A percentile compares a stretch with the other conserved stretches of the same genome.
phyloP scores from a whole-genome alignment of 2,797 vertebrate genomes.

The Hydrocynus forskahlii region DNA sequence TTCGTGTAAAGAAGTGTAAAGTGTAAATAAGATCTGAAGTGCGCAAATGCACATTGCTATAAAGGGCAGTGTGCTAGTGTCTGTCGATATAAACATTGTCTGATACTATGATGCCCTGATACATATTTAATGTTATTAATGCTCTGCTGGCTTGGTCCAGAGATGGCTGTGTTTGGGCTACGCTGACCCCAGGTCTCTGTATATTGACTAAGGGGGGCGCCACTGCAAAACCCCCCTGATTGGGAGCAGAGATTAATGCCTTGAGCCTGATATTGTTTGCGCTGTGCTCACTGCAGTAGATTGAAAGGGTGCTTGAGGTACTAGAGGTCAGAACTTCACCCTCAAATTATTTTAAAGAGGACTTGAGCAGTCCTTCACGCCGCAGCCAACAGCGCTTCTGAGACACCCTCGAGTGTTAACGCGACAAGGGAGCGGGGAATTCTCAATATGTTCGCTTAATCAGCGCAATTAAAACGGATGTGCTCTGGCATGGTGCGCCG shows the following conservation, averaged over 20 bases:
- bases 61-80: too few relatives aligned
- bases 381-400: constrained; percentile 13
- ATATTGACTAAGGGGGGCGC: constrained; percentile 6
- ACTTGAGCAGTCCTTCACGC: constrained; percentile 48
- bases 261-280: constrained; percentile 51
- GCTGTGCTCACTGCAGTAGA: constrained; percentile 43
- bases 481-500: constrained; percentile 27
- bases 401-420: constrained; percentile 39
- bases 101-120: too few relatives aligned
- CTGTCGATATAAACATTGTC: too few relatives aligned
- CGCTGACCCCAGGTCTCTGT: constrained; percentile 26
- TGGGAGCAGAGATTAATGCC: constrained; percentile 41
- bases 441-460: constrained; percentile 47
- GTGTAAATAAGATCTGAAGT: too few relatives aligned
- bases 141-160: background rate
- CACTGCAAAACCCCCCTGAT: constrained; percentile 27
- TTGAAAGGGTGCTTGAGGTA: constrained; percentile 57
- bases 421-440: constrained; percentile 38
- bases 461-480: constrained; percentile 48
- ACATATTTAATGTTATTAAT: too few relatives aligned
- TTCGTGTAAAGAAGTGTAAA: too few relatives aligned
- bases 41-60: too few relatives aligned
- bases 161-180: background rate
- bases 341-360: constrained; percentile 57
- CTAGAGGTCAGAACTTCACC: constrained; percentile 56